Evolutionary conservation across 2,113 vertebrate species (phyloP), one percentile per base, ranked within the genome.

Genomic region (Cettia cetti): DNA sequence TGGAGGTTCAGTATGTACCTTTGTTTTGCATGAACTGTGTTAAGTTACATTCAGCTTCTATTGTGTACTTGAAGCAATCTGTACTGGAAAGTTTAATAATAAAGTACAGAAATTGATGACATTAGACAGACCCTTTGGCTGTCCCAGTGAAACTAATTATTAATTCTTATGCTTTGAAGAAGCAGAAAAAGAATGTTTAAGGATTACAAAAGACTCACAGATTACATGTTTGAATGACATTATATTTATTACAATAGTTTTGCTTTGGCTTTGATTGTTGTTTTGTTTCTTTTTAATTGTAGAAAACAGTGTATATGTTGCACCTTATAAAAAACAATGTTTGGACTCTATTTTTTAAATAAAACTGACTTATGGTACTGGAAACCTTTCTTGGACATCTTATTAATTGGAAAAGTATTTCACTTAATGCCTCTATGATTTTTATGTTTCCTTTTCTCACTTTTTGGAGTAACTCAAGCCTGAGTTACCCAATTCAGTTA

Each of bases 311-410:
- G 74, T 95, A 88, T 90, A 91, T 59, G 65, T 92, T 96, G 81
- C 90, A 97, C 84, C 90, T 97, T 97, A 97, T 78, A 49, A 90
- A 90, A 95, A 96, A 79, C 84, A 61, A 96, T 94, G 77, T 96
- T 96, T 96, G 91, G 79, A 95, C 28, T 97, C 88, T 96, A 89
- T 95, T 97, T 98, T 97, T 81, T 3, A 96, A 97, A 97, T 97
- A 95, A 97, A 97, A 95, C n/a, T 81, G 86, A 69, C 57, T 68
- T 92, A 92, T 57, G 86, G 87, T 82, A 82, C 24, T 65, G 47
- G 39, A 82, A 72, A 82, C 15, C 22, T 86, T 82, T 75, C 15
- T 84, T 44, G 52, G 74, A 37, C 42, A 33, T 92, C 21, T 82
- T 92, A 66, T 44, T 92, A 82, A 83, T 72, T 80, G 42, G 66